A percentile compares a stretch with the other conserved stretches of the same genome.
phyloP scores from a whole-genome alignment of 2,113 vertebrate species.

The Vimba vimba region DNA sequence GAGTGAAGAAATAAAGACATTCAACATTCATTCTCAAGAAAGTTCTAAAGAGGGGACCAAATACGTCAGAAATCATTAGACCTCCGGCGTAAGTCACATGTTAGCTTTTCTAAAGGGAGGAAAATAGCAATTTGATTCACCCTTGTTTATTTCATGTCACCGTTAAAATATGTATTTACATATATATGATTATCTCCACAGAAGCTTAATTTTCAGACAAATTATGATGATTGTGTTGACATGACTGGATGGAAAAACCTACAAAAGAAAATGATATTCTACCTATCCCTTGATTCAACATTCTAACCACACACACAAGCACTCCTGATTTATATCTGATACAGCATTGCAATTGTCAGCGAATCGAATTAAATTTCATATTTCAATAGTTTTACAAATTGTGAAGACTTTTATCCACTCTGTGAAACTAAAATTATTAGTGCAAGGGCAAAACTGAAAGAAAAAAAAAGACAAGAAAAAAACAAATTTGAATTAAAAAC shows the following conservation, averaged over 20 bases:
- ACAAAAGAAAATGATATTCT: neutral
- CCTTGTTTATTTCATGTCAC: neutral
- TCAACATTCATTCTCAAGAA: too few relatives aligned
- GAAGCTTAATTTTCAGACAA: neutral
- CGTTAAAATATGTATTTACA: neutral
- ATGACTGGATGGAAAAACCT: neutral
- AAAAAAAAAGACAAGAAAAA: neutral
- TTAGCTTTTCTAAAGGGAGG: too few relatives aligned
- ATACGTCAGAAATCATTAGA: too few relatives aligned
- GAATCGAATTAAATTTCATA: constrained; percentile 8
- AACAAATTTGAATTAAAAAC: neutral
- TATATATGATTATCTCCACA: neutral
- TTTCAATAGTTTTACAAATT: neutral
- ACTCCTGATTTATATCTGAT: neutral
- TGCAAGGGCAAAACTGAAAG: neutral
- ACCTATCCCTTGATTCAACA: neutral
- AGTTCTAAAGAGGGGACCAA: too few relatives aligned
- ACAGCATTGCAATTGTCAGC: neutral
- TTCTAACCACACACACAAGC: neutral
- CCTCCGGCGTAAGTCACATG: too few relatives aligned
- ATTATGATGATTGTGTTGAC: neutral
- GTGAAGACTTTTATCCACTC: constrained; percentile 1
- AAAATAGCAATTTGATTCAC: too few relatives aligned
- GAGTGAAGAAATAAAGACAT: too few relatives aligned
- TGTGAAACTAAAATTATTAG: neutral